Conservation (phyloP, 2,113 vertebrate species). For the Entelurus aequoreus region DNA sequence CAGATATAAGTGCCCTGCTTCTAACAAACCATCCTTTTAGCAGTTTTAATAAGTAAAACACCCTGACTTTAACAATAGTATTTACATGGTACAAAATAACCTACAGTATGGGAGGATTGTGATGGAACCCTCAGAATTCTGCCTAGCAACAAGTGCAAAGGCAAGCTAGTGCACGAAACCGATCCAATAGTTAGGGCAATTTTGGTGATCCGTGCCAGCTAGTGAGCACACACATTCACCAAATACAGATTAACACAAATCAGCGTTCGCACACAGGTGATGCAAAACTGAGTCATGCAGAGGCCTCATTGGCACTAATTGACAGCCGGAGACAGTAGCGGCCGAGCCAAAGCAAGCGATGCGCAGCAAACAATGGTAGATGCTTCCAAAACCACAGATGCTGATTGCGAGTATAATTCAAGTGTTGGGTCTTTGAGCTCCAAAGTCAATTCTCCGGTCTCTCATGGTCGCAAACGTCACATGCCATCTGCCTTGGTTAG, state of each 20-base stretch:
- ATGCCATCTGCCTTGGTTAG: constrained; percentile 3
- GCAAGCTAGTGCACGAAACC: no score
- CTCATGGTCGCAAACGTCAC: neutral
- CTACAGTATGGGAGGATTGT: no score
- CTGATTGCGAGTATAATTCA: neutral
- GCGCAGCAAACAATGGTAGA: neutral
- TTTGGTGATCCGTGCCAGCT: no score
- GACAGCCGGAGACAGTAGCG: neutral
- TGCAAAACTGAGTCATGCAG: neutral
- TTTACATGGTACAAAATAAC: no score
- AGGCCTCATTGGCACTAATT: neutral
- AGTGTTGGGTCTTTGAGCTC: constrained; percentile 5
- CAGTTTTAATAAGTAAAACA: no score
- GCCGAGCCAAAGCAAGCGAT: neutral
- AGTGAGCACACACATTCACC: neutral
- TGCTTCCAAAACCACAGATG: constrained; percentile 7
- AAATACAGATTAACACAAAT: neutral
- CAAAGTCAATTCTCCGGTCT: constrained; percentile 1
- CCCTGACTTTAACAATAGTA: no score
- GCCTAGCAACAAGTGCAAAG: no score
- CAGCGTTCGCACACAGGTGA: neutral
- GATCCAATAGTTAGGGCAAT: no score
- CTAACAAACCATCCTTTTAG: no score
- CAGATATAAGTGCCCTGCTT: no score
- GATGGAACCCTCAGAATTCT: no score